A percentile compares a stretch with the other conserved stretches of the same genome.
phyloP scores from a whole-genome alignment of 2,113 vertebrate genomes.

The Upupa epops region DNA sequence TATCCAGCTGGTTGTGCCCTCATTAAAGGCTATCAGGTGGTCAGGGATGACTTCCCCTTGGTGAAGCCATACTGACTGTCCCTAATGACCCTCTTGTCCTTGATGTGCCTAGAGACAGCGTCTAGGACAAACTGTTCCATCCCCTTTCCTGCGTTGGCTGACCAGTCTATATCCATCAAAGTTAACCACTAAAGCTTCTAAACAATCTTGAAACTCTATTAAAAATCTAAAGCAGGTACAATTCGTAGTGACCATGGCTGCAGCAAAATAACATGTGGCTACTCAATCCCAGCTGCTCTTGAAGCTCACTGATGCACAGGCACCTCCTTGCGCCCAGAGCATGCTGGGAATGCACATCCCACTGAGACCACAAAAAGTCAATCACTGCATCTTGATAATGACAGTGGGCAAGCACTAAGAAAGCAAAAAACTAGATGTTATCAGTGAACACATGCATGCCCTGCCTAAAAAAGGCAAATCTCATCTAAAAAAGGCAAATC shows the following conservation, averaged over 20 bases:
- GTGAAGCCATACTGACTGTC: too few relatives aligned
- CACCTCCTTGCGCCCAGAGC: neutral
- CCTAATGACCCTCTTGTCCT: too few relatives aligned
- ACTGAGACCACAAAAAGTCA: neutral
- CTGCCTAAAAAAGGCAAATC: neutral
- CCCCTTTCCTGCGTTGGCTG: too few relatives aligned
- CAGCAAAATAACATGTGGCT: accelerated
- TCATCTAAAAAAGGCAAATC: accelerated
- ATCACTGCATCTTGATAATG: neutral
- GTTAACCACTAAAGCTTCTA: neutral
- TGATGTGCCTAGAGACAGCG: too few relatives aligned
- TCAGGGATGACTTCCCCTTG: too few relatives aligned
- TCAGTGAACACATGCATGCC: neutral
- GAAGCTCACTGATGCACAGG: accelerated
- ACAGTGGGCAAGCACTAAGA: neutral
- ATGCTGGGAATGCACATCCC: neutral
- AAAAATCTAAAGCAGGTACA: neutral
- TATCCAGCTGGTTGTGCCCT: too few relatives aligned
- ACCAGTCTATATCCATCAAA: neutral
- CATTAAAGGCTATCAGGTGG: too few relatives aligned
- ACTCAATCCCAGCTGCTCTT: neutral
- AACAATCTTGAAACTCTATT: neutral
- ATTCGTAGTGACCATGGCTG: neutral
- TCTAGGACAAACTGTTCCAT: too few relatives aligned
- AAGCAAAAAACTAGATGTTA: neutral